phyloP scores from a whole-genome alignment of 2,888 invertebrate species.

The Octodonta nipae region DNA sequence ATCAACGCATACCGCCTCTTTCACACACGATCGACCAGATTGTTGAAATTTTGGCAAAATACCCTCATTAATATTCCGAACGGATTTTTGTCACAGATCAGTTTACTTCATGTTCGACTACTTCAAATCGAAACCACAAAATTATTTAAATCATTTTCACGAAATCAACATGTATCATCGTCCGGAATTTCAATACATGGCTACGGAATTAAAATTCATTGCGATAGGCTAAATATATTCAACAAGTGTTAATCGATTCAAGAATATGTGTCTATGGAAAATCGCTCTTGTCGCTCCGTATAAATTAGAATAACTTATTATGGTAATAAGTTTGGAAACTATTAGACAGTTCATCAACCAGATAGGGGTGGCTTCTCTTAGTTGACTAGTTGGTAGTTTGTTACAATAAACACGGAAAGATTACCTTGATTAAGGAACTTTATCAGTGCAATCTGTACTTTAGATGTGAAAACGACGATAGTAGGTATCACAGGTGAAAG shows the following conservation, averaged over 20 bases:
- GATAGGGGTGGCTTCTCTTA: too few species aligned
- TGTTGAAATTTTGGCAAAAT: too few species aligned
- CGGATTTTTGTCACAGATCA: slow-evolving; percentile 8
- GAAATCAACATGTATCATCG: slow-evolving; percentile 6
- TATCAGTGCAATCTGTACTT: too few species aligned
- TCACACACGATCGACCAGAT: not conserved
- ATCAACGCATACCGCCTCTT: too few species aligned
- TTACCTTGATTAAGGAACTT: too few species aligned
- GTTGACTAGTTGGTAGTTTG: too few species aligned
- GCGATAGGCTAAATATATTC: slow-evolving; percentile 8
- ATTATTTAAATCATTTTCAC: slow-evolving; percentile 11
- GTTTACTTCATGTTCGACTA: slow-evolving; percentile 8
- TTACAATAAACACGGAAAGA: too few species aligned
- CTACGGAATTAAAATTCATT: slow-evolving; percentile 8
- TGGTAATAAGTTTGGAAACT: slow-evolving; percentile 4
- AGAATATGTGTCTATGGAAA: slow-evolving; percentile 9
- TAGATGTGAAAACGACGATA: too few species aligned
- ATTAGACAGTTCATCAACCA: too few species aligned
- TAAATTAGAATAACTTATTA: slow-evolving; percentile 10
- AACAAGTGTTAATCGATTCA: slow-evolving; percentile 10
- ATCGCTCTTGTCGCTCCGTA: slow-evolving; percentile 7
- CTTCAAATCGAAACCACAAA: slow-evolving; percentile 10
- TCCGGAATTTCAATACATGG: slow-evolving; percentile 8
- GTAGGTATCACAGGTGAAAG: too few species aligned
- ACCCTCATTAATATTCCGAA: slow-evolving; percentile 7